Conservation (phyloP, 2,113 vertebrate species). For the Apteryx owenii region DNA sequence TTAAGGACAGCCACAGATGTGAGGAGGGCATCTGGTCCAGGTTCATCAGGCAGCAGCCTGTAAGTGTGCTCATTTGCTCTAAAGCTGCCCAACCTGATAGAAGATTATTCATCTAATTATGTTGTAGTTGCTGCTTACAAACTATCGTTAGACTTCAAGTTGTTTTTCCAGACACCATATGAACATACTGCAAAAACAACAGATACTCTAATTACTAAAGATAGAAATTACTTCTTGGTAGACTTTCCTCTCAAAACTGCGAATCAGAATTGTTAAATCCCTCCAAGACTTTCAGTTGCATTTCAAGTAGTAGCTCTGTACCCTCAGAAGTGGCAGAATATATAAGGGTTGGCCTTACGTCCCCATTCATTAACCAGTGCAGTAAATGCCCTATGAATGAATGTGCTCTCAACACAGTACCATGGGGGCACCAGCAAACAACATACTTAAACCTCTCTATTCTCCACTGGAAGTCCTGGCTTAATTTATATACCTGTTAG, state of each 20-base stretch:
- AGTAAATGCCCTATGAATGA: not conserved
- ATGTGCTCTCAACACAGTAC: not conserved
- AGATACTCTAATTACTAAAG: not conserved
- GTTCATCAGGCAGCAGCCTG: not conserved
- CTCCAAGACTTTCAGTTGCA: not conserved
- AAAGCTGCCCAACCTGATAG: not conserved
- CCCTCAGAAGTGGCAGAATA: not conserved
- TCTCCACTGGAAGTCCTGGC: not conserved
- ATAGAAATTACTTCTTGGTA: not conserved
- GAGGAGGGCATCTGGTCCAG: not conserved
- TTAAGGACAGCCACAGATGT: not conserved
- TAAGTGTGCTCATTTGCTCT: not conserved
- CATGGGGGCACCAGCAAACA: not conserved
- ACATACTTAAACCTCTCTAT: not conserved
- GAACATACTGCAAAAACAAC: not conserved
- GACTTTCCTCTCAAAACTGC: not conserved
- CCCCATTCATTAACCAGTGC: not conserved
- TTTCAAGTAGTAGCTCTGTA: not conserved
- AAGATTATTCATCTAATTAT: not conserved
- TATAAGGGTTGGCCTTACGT: accelerated
- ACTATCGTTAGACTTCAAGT: accelerated
- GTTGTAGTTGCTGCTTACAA: not conserved
- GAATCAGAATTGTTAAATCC: not conserved
- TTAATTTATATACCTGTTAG: slow-evolving; percentile 18
- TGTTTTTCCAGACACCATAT: not conserved